phyloP scores from a whole-genome alignment of 2,888 invertebrate species.

The Acholoe squamosa region DNA sequence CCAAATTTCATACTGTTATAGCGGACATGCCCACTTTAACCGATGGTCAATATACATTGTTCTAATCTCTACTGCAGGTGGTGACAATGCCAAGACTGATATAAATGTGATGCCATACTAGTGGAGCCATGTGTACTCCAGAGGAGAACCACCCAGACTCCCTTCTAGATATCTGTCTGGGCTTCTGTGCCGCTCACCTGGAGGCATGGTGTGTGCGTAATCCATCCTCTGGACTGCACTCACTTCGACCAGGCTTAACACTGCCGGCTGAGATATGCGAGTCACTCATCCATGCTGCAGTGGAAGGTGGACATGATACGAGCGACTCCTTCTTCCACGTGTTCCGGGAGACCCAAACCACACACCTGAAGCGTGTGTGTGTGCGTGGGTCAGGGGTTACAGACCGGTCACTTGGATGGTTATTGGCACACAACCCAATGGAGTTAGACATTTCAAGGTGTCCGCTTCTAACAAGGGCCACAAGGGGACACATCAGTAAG shows the following conservation, averaged over 20 bases:
- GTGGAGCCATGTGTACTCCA: not conserved
- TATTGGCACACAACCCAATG: slow-evolving; percentile 89
- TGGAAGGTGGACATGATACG: slow-evolving; percentile 35
- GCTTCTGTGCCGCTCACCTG: slow-evolving; percentile 61
- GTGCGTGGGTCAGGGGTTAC: slow-evolving; percentile 88
- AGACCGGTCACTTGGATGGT: slow-evolving; percentile 88
- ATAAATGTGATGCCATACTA: not conserved
- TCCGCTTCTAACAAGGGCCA: slow-evolving; percentile 60
- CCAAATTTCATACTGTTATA: too few relatives aligned
- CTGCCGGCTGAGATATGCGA: slow-evolving; percentile 66
- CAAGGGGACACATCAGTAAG: slow-evolving; percentile 37
- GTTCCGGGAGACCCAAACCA: slow-evolving; percentile 57
- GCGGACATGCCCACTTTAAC: too few relatives aligned
- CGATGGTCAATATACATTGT: too few relatives aligned
- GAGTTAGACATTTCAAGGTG: slow-evolving; percentile 91
- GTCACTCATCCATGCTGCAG: slow-evolving; percentile 32
- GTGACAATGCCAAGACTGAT: not conserved
- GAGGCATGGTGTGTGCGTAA: slow-evolving; percentile 55
- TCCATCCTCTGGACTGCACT: not conserved
- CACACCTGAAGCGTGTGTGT: slow-evolving; percentile 57
- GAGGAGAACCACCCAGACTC: slow-evolving; percentile 66
- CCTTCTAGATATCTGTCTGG: slow-evolving; percentile 60
- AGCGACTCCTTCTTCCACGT: slow-evolving; percentile 64
- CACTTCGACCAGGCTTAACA: slow-evolving; percentile 61
- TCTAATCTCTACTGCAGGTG: not conserved